A percentile compares a stretch with the other conserved stretches of the same genome.
Evolutionary conservation across 1,140 invertebrate species (phyloP).

Genomic region (Ephestia elutella): DNA sequence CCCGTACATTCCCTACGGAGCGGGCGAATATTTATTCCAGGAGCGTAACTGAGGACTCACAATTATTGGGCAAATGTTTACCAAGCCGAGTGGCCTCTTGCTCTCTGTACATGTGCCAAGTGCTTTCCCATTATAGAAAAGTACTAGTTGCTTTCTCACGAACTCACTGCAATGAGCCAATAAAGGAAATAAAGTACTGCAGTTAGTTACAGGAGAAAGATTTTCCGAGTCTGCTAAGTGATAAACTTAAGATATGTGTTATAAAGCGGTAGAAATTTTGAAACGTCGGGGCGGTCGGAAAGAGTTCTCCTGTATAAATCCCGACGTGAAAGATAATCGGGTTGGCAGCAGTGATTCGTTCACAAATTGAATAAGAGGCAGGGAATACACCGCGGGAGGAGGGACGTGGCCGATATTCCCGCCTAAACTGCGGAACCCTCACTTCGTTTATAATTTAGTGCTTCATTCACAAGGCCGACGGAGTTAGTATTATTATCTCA

Average conservation of each 20-base stretch:
- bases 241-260: slow-evolving; percentile 3
- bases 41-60: slow-evolving; percentile 58
- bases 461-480: neutral
- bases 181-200: slow-evolving; percentile 25
- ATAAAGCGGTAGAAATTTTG: slow-evolving; percentile 24
- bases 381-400: slow-evolving; percentile 45
- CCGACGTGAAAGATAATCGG: slow-evolving; percentile 62
- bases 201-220: slow-evolving; percentile 12
- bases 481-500: neutral
- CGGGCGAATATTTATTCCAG: slow-evolving; percentile 60
- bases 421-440: slow-evolving; percentile 1
- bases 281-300: slow-evolving; percentile 23
- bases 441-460: slow-evolving; percentile 2
- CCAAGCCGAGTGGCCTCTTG: slow-evolving; percentile 46
- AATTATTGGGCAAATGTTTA: slow-evolving; percentile 71
- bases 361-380: slow-evolving; percentile 68
- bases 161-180: slow-evolving; percentile 36
- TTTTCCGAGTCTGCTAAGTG: neutral
- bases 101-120: slow-evolving; percentile 46
- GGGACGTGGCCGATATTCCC: slow-evolving; percentile 4
- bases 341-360: slow-evolving; percentile 67
- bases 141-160: slow-evolving; percentile 49
- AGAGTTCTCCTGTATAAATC: slow-evolving; percentile 57
- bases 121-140: slow-evolving; percentile 47
- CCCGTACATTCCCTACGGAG: slow-evolving; percentile 33